Evolutionary conservation across 2,797 vertebrate genomes (phyloP).

Genomic region (Gorsachius magnificus): DNA sequence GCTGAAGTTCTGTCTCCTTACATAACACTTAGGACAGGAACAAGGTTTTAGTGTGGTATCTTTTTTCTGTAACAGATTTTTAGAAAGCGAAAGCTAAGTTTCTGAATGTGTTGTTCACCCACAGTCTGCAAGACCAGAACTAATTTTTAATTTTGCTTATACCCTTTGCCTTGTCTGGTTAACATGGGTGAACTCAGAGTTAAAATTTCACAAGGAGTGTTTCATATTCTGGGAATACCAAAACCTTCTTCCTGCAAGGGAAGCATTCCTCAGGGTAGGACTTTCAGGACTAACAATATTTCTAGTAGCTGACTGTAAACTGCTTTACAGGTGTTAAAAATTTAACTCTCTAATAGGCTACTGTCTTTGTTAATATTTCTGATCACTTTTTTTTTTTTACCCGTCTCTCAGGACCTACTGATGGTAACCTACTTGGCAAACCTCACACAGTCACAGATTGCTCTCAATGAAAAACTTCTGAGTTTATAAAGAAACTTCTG

Average conservation of each 20-base stretch:
- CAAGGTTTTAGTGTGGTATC: neutral
- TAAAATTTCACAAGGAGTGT: slow-evolving; percentile 56
- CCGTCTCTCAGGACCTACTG: slow-evolving; percentile 87
- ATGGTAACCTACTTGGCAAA: slow-evolving; percentile 99
- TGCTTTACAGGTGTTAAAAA: neutral
- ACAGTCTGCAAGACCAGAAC: slow-evolving; percentile 6
- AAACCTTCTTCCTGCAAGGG: neutral
- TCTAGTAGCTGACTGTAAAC: neutral
- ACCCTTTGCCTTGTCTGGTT: slow-evolving; percentile 57
- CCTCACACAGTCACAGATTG: slow-evolving; percentile 97
- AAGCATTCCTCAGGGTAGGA: neutral
- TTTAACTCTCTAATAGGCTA: neutral
- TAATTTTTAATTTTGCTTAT: slow-evolving; percentile 58
- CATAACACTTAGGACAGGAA: neutral
- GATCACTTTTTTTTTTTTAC: neutral
- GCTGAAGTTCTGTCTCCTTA: slow-evolving; percentile 53
- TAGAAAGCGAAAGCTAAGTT: neutral
- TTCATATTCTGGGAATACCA: slow-evolving; percentile 14
- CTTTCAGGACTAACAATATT: neutral
- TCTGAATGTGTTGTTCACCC: neutral
- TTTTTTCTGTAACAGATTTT: neutral
- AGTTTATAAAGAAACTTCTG: slow-evolving; percentile 73
- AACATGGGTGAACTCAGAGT: slow-evolving; percentile 42
- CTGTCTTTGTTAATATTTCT: neutral
- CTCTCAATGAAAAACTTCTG: slow-evolving; percentile 96